phyloP scores from a whole-genome alignment of 2,888 invertebrate species.

The Pandemis heparana region DNA sequence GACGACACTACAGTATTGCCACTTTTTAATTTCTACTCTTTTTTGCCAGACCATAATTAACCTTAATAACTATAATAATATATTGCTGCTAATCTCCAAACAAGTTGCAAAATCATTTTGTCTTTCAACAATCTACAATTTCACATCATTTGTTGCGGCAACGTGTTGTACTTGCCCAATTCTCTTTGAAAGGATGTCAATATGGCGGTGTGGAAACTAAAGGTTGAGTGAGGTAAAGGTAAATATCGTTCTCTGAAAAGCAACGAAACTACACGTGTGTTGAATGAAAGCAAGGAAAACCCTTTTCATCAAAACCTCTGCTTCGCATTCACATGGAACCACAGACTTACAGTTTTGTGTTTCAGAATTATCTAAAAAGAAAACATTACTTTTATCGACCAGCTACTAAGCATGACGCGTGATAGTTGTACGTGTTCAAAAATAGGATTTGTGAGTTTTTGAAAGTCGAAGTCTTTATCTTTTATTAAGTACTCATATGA shows the following conservation, averaged over 20 bases:
- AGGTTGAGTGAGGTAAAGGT: conserved; percentile 9
- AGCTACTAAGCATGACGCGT: neutral
- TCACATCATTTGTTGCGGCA: too few relatives aligned
- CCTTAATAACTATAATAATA: too few relatives aligned
- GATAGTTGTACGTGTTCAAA: neutral
- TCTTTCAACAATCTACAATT: too few relatives aligned
- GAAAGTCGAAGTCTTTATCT: neutral
- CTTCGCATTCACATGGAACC: neutral
- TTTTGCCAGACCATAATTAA: too few relatives aligned
- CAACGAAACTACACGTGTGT: conserved; percentile 2
- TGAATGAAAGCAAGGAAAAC: conserved; percentile 6
- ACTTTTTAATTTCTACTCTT: too few relatives aligned
- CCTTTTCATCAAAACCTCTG: conserved; percentile 7
- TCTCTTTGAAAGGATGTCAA: neutral
- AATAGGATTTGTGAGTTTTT: neutral
- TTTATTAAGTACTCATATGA: neutral
- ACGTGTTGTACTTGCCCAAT: too few relatives aligned
- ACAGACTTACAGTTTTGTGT: neutral
- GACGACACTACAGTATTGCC: too few relatives aligned
- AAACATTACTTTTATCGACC: neutral
- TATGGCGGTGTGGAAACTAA: neutral
- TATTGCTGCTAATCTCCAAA: too few relatives aligned
- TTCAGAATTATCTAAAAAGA: neutral
- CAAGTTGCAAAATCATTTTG: too few relatives aligned
- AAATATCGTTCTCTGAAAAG: conserved; percentile 6